Percentiles rank a stretch among this genome's conserved stretches.
These are phyloP conservation scores for Tringa solitaria DNA, from an alignment of 2,113 vertebrate genomes.

Conservation along the genomic window DNA sequence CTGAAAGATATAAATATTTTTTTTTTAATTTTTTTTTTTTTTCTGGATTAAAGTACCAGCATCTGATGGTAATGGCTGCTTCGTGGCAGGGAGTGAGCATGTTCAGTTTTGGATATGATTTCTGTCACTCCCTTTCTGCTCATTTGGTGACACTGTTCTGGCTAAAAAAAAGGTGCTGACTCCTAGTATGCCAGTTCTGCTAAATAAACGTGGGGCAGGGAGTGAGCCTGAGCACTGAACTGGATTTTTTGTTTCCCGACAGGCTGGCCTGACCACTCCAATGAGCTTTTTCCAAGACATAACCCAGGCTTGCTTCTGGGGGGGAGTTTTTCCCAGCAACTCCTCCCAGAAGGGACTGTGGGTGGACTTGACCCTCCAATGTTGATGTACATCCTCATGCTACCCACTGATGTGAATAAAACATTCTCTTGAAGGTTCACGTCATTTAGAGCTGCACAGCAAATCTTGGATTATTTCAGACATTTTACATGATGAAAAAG, in stretches of 20 bases:
- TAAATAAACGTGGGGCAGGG: neutral
- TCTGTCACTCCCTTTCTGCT: neutral
- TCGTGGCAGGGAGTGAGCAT: neutral
- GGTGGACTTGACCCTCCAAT: neutral
- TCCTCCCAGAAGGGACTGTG: neutral
- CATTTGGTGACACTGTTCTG: neutral
- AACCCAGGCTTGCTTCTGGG: neutral
- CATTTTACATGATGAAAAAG: neutral
- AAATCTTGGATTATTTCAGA: neutral
- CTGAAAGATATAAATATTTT: neutral
- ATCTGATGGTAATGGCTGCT: neutral
- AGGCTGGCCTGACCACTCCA: neutral
- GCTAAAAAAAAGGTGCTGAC: neutral
- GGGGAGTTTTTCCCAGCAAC: neutral
- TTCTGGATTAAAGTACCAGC: neutral
- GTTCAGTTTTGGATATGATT: neutral
- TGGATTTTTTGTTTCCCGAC: neutral
- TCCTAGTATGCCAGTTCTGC: neutral
- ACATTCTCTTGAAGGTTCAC: neutral
- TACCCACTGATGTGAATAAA: neutral
- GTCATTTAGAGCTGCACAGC: neutral
- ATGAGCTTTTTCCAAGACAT: neutral
- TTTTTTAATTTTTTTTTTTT: neutral
- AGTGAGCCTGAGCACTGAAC: neutral
- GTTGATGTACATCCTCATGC: accelerated